Conservation (phyloP, 2,113 vertebrate genomes). For the Cochlearius cochlearius region DNA sequence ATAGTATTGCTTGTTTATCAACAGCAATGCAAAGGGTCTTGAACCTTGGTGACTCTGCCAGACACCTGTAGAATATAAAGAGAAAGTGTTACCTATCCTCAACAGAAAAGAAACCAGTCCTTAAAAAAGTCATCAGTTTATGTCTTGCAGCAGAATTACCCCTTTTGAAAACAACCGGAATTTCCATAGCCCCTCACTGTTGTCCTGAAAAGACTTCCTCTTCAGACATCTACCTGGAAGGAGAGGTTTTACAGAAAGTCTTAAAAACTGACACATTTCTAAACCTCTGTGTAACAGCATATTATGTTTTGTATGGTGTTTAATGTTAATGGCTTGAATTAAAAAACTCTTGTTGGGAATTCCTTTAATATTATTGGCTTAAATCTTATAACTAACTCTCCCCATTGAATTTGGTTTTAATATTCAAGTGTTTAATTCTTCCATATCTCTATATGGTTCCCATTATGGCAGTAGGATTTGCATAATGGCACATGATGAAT, state of each 20-base stretch:
- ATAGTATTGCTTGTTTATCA: neutral
- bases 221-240: neutral
- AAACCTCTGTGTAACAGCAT: neutral
- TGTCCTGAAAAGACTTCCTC: neutral
- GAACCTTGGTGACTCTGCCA: neutral
- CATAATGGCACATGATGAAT: fast-evolving
- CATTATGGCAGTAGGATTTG: neutral
- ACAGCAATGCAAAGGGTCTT: neutral
- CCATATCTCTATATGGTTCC: neutral
- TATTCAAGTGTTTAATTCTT: neutral
- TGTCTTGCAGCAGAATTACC: neutral
- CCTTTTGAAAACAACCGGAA: neutral
- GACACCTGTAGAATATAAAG: neutral
- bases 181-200: neutral
- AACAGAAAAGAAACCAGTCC: neutral
- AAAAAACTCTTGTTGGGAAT: neutral
- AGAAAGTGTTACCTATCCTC: neutral
- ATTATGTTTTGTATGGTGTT: neutral
- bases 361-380: neutral
- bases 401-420: neutral
- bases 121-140: neutral
- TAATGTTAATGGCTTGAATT: neutral
- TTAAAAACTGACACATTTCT: neutral
- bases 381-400: neutral
- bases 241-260: neutral